Evolutionary conservation across 2,888 invertebrate species (phyloP), one percentile per base, ranked within the genome.

Genomic region (Isoperla grammatica): DNA sequence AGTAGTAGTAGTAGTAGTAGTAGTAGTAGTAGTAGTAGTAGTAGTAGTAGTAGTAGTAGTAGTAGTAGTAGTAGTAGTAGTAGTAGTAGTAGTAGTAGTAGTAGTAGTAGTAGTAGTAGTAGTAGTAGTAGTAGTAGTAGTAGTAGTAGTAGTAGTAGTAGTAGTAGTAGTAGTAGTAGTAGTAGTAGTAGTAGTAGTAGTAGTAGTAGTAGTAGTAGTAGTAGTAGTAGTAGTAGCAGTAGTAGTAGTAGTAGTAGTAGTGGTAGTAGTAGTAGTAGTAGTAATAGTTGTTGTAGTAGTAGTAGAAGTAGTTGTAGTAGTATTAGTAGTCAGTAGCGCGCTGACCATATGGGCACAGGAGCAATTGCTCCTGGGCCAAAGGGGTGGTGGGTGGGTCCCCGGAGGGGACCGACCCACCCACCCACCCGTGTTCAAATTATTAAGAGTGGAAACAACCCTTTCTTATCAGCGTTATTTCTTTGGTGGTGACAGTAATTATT

Each of bases 1-100:
- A 45, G 45, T 45, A 45, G 45, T n/a, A 45, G 45, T 45, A 45
- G n/a, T n/a, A 45, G 45, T n/a, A 45, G n/a, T 45, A 45, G 45
- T 45, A 45, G 45, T 45, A 45, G 45, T 45, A 45, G 45, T 45
- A 45, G 45, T 45, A 45, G 45, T 45, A 45, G 45, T n/a, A 45
- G 45, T 45, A 45, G 45, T n/a, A 45, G 45, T n/a, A 45, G 45
- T 45, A 45, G 45, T 17, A 45, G 45, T n/a, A 45, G n/a, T 45
- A 45, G 45, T 45, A 45, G 45, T n/a, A 45, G 45, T n/a, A 45
- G 45, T 45, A 45, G 45, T 45, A 45, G 45, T 45, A 45, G 45
- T 40, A 43, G 17, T 43, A n/a, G 12, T n/a, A 37, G 45, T n/a
- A 45, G n/a, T 17, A 45, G 45, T 17, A 45, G 45, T 45, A 6